A percentile compares a stretch with the other conserved stretches of the same genome.
Conservation (phyloP, 1,140 invertebrate species). For the Pseudomyrmex pallidus region DNA sequence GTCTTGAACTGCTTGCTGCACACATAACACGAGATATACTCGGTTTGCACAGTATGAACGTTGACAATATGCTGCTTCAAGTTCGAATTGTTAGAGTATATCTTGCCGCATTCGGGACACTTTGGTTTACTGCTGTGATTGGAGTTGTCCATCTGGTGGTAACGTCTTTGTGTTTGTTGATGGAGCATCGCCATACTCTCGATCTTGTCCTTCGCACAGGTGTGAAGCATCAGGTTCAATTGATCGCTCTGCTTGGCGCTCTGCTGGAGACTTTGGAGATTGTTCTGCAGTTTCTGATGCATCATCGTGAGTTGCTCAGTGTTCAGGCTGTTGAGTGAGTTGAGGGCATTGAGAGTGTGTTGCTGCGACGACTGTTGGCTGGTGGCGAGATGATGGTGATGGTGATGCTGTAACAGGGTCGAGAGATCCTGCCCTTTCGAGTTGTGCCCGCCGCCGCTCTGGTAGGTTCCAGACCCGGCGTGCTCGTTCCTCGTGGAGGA, state of each 20-base stretch:
- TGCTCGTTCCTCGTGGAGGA: constrained; percentile 79
- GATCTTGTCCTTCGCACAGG: constrained; percentile 81
- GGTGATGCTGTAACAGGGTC: constrained; percentile 75
- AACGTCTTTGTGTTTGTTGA: constrained; percentile 66
- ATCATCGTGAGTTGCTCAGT: constrained; percentile 80
- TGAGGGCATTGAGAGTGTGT: constrained; percentile 71
- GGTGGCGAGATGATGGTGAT: constrained; percentile 77
- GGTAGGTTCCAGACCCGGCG: constrained; percentile 74
- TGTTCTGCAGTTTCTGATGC: constrained; percentile 82
- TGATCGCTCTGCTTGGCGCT: constrained; percentile 69
- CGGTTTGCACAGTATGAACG: constrained; percentile 89
- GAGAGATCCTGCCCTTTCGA: constrained; percentile 77
- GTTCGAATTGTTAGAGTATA: constrained; percentile 89
- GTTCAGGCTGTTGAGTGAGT: constrained; percentile 75
- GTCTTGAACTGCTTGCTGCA: constrained; percentile 90
- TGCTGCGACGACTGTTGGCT: constrained; percentile 74
- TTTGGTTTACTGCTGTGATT: constrained; percentile 85
- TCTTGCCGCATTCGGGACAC: constrained; percentile 89
- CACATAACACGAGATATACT: constrained; percentile 88
- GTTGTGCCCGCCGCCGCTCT: constrained; percentile 73
- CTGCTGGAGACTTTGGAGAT: constrained; percentile 76
- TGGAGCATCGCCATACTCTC: constrained; percentile 79
- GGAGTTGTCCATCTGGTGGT: constrained; percentile 64
- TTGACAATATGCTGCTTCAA: constrained; percentile 91
- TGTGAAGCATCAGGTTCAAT: constrained; percentile 81